Conservation (phyloP, 35 echinoderm and acorn worm species). For the Diadema setosum region DNA sequence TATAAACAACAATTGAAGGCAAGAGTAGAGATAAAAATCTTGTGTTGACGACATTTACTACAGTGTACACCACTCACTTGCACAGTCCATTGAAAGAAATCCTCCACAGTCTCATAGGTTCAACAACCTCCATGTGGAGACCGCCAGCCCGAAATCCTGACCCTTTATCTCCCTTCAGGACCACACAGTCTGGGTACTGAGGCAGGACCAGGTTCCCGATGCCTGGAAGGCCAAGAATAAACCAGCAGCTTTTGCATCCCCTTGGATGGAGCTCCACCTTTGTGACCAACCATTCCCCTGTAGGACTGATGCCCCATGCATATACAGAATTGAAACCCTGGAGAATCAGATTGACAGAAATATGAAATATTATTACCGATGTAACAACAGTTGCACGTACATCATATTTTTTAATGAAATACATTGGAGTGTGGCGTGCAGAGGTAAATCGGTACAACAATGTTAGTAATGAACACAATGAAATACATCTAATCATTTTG, state of each 20-base stretch:
- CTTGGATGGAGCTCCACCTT: background rate
- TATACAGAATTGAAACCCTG: conserved; percentile 16
- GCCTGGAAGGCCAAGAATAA: conserved; percentile 24
- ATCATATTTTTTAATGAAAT: no score
- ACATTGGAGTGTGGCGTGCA: no score
- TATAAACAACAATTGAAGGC: no score
- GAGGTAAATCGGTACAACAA: no score
- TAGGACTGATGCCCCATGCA: background rate
- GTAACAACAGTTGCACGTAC: no score
- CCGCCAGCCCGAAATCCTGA: background rate
- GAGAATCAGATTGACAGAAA: background rate
- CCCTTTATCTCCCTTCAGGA: background rate
- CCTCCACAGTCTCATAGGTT: conserved; percentile 43
- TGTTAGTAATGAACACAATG: no score
- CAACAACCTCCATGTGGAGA: conserved; percentile 1
- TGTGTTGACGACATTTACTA: no score
- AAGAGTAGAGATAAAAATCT: no score
- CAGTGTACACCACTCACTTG: conserved; percentile 6
- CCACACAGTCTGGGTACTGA: background rate
- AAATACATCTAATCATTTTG: no score
- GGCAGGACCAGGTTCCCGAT: conserved; percentile 35
- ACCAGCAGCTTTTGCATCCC: background rate
- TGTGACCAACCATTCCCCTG: conserved; percentile 1
- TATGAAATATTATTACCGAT: no score
- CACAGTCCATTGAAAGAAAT: conserved; percentile 54